Conservation (phyloP, 2,797 vertebrate species). For the Neosilurus hyrtlii region DNA sequence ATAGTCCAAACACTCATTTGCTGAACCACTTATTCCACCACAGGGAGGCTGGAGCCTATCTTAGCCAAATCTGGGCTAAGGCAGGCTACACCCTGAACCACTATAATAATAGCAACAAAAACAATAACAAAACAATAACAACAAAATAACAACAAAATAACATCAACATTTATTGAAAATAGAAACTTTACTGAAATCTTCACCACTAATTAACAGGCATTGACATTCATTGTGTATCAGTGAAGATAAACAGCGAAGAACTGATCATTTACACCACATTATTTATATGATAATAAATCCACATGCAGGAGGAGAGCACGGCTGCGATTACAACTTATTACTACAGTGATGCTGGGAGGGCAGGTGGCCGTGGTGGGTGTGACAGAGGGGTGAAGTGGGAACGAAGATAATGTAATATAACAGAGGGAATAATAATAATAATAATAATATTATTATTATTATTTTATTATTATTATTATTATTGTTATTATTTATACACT, state of each 20-base stretch:
- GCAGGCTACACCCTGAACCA: too few relatives aligned
- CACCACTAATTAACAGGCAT: background rate
- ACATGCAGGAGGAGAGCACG: background rate
- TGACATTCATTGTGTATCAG: background rate
- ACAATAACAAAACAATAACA: background rate
- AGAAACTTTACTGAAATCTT: constrained; percentile 1
- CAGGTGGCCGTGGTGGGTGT: background rate
- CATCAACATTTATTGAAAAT: background rate
- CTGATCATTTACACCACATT: background rate
- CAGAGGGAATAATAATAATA: constrained; percentile 63
- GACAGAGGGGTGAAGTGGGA: constrained; percentile 54
- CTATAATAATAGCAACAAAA: background rate
- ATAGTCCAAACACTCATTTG: background rate
- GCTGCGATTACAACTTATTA: background rate
- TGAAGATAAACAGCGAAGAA: background rate
- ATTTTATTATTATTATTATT: constrained; percentile 57
- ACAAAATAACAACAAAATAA: background rate
- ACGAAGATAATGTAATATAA: constrained; percentile 53
- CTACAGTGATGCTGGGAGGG: background rate
- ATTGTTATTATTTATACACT: constrained; percentile 56
- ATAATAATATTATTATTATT: too few relatives aligned
- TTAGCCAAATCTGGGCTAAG: too few relatives aligned
- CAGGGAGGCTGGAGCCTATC: too few relatives aligned
- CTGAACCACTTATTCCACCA: too few relatives aligned
- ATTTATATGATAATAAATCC: background rate